Percentiles rank a stretch among this genome's conserved stretches.
phyloP scores from a whole-genome alignment of 2,113 vertebrate genomes.

The Myodes glareolus region DNA sequence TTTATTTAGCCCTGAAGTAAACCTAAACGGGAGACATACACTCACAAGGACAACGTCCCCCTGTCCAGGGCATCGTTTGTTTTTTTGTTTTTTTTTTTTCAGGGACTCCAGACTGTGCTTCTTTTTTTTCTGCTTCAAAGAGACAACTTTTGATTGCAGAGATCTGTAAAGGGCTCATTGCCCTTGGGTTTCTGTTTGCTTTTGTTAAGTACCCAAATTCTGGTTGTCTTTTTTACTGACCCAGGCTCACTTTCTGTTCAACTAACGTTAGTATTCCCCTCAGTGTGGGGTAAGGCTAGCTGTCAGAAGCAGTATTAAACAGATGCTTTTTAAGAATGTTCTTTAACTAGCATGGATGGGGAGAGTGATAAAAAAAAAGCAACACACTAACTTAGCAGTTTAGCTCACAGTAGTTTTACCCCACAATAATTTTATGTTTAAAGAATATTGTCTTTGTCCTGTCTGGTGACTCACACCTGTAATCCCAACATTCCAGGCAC shows the following conservation, averaged over 20 bases:
- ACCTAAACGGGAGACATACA: not conserved
- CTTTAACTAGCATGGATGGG: constrained; percentile 45
- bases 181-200: not conserved
- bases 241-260: constrained; percentile 23
- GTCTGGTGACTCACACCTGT: not conserved
- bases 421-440: not conserved
- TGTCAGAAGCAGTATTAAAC: constrained; percentile 33
- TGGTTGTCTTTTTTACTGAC: constrained; percentile 13
- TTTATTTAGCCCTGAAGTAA: constrained; percentile 48
- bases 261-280: constrained; percentile 29
- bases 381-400: not conserved
- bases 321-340: constrained; percentile 51
- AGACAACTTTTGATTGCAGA: not conserved
- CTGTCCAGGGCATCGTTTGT: not conserved
- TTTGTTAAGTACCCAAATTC: constrained; percentile 32
- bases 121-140: constrained; percentile 25
- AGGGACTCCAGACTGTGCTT: not conserved
- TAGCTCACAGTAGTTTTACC: constrained; percentile 21
- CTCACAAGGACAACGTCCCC: not conserved
- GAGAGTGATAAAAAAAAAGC: not conserved
- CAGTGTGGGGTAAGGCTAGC: not conserved
- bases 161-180: not conserved
- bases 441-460: not conserved
- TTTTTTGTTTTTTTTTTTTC: too few relatives aligned
- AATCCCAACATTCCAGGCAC: not conserved